A percentile compares a stretch with the other conserved stretches of the same genome.
Evolutionary conservation across 2,888 invertebrate genomes (phyloP).

Genomic region (Leucophenga montana): DNA sequence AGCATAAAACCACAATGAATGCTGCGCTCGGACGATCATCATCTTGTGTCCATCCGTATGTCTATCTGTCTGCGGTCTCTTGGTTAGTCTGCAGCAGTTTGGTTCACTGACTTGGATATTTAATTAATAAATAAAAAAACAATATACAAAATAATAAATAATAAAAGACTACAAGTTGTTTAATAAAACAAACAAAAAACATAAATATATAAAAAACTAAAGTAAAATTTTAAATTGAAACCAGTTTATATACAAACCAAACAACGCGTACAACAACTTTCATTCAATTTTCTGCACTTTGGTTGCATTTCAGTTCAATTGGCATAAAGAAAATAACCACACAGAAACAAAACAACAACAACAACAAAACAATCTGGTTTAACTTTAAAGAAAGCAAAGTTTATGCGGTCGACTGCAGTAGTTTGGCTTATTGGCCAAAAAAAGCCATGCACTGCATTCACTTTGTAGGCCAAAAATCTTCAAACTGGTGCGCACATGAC

Average conservation of each 20-base stretch:
- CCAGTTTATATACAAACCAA: not conserved
- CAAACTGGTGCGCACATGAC: not conserved
- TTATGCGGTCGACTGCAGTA: not conserved
- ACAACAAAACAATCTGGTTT: conserved; percentile 7
- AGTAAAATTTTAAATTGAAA: not conserved
- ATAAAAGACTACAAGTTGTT: too few relatives aligned
- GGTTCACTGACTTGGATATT: conserved; percentile 57
- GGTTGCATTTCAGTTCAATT: conserved; percentile 13
- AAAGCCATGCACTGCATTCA: too few relatives aligned
- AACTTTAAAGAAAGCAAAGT: conserved; percentile 16
- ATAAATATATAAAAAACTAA: conserved; percentile 9
- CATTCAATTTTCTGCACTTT: conserved; percentile 47
- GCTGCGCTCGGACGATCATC: too few relatives aligned
- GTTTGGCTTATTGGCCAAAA: not conserved
- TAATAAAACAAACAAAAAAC: not conserved
- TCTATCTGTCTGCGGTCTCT: not conserved
- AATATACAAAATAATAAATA: not conserved
- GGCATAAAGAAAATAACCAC: conserved; percentile 50
- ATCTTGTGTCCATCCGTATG: not conserved
- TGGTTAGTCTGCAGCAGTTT: conserved; percentile 31
- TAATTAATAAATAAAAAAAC: conserved; percentile 19
- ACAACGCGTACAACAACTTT: conserved; percentile 46
- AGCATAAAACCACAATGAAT: conserved; percentile 13
- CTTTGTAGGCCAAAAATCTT: too few relatives aligned
- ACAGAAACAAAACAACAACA: too few relatives aligned